These are phyloP conservation scores for Takifugu rubripes DNA, from an alignment of 2,797 vertebrate species.

Conservation along the genomic window DNA sequence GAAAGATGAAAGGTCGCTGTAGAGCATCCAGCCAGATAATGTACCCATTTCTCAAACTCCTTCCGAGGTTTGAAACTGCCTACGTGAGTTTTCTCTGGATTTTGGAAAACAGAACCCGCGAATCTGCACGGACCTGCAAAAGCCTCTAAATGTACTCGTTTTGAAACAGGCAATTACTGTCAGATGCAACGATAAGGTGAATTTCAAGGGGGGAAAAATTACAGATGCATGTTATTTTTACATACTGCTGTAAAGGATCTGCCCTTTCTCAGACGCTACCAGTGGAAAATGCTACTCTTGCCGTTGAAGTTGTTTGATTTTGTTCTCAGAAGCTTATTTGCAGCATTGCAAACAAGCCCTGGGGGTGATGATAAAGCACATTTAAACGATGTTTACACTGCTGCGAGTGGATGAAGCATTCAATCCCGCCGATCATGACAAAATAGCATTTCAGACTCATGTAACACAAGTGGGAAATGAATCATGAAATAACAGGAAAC, in stretches of 20 bases:
- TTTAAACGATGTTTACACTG: slow-evolving; percentile 65
- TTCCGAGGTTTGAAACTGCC: slow-evolving; percentile 12
- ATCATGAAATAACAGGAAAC: slow-evolving; percentile 36
- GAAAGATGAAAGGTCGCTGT: slow-evolving; percentile 11
- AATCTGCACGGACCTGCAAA: neutral
- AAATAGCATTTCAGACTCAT: slow-evolving; percentile 47
- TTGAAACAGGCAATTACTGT: slow-evolving; percentile 3
- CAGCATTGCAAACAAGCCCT: slow-evolving; percentile 37
- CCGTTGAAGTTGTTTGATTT: slow-evolving; percentile 16
- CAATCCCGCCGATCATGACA: slow-evolving; percentile 56
- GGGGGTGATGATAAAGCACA: slow-evolving; percentile 53
- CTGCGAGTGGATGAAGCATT: slow-evolving; percentile 53
- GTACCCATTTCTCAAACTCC: slow-evolving; percentile 1
- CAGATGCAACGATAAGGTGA: neutral
- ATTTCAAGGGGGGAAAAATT: neutral
- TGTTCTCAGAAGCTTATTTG: slow-evolving; percentile 29
- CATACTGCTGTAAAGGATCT: neutral
- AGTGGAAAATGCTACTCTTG: slow-evolving; percentile 9
- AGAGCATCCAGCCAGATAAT: slow-evolving; percentile 23
- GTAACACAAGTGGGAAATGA: slow-evolving; percentile 42
- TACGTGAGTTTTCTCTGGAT: no score
- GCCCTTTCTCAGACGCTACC: slow-evolving; percentile 1
- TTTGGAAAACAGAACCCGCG: no score
- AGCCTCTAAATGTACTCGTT: slow-evolving; percentile 1
- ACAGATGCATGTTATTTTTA: neutral